Evolutionary conservation across 2,113 vertebrate species (phyloP), one percentile per base, ranked within the genome.

Genomic region (Rhinogobius similis): DNA sequence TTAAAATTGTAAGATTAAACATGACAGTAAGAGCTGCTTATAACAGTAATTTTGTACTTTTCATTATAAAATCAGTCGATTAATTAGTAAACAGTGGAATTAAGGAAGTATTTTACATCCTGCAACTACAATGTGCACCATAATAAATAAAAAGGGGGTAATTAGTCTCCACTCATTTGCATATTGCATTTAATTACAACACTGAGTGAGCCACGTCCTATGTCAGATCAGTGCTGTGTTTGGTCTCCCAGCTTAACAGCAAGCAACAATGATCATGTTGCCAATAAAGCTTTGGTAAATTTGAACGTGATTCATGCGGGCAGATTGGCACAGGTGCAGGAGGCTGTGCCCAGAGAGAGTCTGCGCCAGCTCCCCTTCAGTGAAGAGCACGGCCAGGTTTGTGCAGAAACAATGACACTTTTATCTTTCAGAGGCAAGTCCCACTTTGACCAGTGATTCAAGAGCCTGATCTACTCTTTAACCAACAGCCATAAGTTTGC

Each of bases 241-340:
- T 80, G 85, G 41, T 78, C 68, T 59, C 76, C 61, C 82, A 70
- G 77, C 65, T 36, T 67, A 83, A 81, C 63, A 50, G 72, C 70
- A 27, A 73, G 81, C 74, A 78, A 78, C 81, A 76, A 68, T 79
- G 83, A 66, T 76, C 50, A 20, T 18, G 55, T 72, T 78, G 82
- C 81, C 86, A 87, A 83, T 79, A 84, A 79, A 87, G 79, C 87
- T 85, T 13, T 76, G 82, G 24, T 78, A 73, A 82, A 84, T 87
- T 82, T 91, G 82, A 90, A 89, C 83, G 85, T 78, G 86, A 86
- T 70, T 80, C 85, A 81, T 74, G 41, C 73, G 76, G 80, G 84
- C 48, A 79, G 70, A 72, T 78, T 80, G 83, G 82, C 79, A 82
- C 48, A 0, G 56, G 59, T 75, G 77, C 74, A 73, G 56, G 73